Percentiles rank a stretch among this genome's conserved stretches.
phyloP scores from a whole-genome alignment of 2,113 vertebrate species.

The Gobiocypris rarus region DNA sequence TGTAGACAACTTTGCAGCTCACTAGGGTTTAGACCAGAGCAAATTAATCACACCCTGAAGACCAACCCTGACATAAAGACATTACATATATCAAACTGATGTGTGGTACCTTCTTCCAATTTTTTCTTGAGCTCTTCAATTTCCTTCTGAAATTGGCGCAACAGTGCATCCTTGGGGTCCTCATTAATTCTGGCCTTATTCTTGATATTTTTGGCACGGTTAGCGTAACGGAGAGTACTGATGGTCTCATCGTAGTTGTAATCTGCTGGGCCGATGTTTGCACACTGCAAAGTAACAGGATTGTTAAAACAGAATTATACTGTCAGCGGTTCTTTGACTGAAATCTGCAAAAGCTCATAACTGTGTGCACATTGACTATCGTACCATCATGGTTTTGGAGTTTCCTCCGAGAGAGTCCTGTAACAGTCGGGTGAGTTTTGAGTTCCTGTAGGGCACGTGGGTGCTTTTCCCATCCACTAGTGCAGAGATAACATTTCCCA shows the following conservation, averaged over 20 bases:
- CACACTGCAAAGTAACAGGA: conserved; percentile 81
- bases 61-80: neutral
- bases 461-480: conserved; percentile 98
- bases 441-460: conserved; percentile 97
- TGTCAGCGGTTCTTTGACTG: neutral
- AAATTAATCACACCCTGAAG: neutral
- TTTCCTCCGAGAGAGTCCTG: conserved; percentile 98
- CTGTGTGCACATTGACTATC: neutral
- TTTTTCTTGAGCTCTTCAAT: conserved; percentile 98
- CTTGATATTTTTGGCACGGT: conserved; percentile 98
- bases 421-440: conserved; percentile 93
- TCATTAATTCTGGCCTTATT: conserved; percentile 99
- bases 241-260: conserved; percentile 99
- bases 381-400: conserved; percentile 99
- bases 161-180: conserved; percentile 95
- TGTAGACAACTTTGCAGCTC: neutral
- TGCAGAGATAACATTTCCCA: conserved; percentile 98
- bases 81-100: neutral
- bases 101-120: conserved; percentile 89
- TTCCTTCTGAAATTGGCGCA: conserved; percentile 97
- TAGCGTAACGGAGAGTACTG: conserved; percentile 97
- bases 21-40: neutral
- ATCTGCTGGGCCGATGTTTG: conserved; percentile 97
- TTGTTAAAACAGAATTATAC: neutral
- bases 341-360: neutral